phyloP scores from a whole-genome alignment of 2,797 vertebrate species.

The Chloroceryle inda region DNA sequence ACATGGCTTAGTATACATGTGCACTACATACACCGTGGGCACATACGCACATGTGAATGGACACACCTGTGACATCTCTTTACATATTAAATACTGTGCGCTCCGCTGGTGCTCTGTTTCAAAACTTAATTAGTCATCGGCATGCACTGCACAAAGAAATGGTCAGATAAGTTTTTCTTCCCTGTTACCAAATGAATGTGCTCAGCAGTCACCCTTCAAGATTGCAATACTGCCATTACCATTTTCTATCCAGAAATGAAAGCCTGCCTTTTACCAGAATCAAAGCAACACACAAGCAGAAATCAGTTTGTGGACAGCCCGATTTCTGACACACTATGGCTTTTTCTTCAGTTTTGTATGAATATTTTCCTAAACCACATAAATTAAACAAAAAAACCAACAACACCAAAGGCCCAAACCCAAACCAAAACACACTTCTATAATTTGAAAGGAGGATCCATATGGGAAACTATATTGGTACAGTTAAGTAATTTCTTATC shows the following conservation, averaged over 20 bases:
- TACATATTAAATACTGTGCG: neutral
- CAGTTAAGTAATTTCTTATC: neutral
- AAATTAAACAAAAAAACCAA: neutral
- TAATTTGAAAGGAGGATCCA: neutral
- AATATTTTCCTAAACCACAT: neutral
- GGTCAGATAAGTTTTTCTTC: neutral
- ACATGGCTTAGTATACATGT: neutral
- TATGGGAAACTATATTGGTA: neutral
- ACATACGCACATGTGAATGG: neutral
- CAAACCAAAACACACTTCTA: neutral
- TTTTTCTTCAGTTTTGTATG: neutral
- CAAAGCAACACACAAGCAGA: neutral
- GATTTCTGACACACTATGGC: neutral
- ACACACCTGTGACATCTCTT: neutral
- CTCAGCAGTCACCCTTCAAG: neutral
- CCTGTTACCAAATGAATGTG: neutral
- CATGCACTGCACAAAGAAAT: neutral
- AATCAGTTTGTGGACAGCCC: neutral
- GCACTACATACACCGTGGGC: neutral
- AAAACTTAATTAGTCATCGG: neutral
- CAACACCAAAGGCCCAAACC: neutral
- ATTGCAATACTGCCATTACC: neutral
- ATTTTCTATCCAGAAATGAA: constrained; percentile 5
- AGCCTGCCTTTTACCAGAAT: neutral
- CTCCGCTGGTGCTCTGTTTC: neutral